A percentile compares a stretch with the other conserved stretches of the same genome.
These are phyloP conservation scores for Lasioglossum morio DNA, from an alignment of 2,888 invertebrate species.

Conservation along the genomic window DNA sequence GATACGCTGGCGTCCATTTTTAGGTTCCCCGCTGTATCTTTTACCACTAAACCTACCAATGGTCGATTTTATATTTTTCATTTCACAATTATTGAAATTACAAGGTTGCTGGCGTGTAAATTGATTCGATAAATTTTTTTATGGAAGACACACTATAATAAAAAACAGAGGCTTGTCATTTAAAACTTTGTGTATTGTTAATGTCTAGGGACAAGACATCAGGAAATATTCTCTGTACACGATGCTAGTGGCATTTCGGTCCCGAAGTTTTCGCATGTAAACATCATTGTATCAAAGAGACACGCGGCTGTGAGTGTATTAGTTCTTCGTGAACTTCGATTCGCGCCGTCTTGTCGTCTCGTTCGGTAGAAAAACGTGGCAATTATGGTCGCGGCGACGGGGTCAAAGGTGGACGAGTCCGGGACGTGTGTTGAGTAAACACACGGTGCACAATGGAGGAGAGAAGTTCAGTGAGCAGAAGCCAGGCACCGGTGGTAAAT, in stretches of 20 bases:
- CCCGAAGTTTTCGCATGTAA: background rate
- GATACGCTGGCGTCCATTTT: no score
- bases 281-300: background rate
- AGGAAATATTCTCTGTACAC: background rate
- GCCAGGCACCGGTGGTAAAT: slow-evolving; percentile 33
- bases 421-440: background rate
- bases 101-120: no score
- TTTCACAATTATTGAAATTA: no score
- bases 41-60: no score
- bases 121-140: no score
- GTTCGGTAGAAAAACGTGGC: background rate
- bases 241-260: background rate
- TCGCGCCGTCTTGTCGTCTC: background rate
- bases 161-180: no score
- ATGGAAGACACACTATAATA: no score
- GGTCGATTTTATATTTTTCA: no score
- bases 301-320: background rate
- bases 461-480: slow-evolving; percentile 8
- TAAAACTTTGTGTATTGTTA: background rate
- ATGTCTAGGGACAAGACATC: background rate
- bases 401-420: background rate
- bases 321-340: background rate
- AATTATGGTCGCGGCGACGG: background rate
- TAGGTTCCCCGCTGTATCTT: no score
- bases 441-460: background rate